Conservation (phyloP, 2,113 vertebrate genomes). For the Thalassoma bifasciatum region DNA sequence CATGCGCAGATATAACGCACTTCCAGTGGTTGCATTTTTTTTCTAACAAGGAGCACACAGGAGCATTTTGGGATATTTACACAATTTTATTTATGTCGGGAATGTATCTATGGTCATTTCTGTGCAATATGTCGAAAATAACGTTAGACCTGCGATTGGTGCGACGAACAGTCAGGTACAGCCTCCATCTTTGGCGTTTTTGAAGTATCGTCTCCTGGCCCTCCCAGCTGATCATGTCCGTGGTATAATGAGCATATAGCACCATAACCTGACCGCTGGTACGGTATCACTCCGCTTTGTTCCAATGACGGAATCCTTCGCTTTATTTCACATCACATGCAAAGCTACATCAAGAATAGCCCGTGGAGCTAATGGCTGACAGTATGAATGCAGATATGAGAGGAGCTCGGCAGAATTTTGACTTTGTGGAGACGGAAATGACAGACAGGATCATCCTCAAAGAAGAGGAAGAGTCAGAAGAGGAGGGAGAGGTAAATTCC, state of each 20-base stretch:
- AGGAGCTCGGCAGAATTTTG: neutral
- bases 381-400: constrained; percentile 2
- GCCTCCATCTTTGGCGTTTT: constrained; percentile 29
- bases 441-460: neutral
- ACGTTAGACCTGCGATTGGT: neutral
- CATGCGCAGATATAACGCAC: constrained; percentile 24
- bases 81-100: too few species aligned
- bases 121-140: neutral
- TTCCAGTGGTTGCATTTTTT: neutral
- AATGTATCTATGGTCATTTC: neutral
- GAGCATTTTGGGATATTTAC: neutral
- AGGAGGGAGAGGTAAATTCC: neutral
- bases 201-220: neutral
- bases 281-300: constrained; percentile 30
- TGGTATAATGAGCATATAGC: constrained; percentile 11
- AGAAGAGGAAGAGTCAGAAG: constrained; percentile 14
- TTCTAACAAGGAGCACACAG: neutral
- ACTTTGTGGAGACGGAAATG: neutral
- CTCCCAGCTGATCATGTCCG: neutral
- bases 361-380: constrained; percentile 11
- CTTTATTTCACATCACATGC: neutral
- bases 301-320: neutral
- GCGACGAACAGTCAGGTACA: neutral
- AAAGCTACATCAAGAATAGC: neutral
- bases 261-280: neutral